Percentiles rank a stretch among this genome's conserved stretches.
Conservation (phyloP, 2,113 vertebrate genomes). For the Equus quagga region DNA sequence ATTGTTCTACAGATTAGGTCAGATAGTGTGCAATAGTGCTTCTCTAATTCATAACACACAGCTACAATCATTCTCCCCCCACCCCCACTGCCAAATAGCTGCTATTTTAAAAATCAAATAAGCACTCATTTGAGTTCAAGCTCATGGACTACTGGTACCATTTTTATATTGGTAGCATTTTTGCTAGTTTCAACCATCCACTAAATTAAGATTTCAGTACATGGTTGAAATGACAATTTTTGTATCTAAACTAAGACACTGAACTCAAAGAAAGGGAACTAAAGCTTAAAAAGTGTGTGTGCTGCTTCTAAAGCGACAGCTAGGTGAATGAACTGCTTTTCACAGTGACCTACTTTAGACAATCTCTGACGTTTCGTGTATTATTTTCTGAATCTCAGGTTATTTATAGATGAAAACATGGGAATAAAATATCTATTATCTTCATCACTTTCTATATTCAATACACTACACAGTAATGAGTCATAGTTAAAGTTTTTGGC, state of each 20-base stretch:
- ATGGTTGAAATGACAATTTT: constrained; percentile 45
- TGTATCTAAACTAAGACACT: neutral
- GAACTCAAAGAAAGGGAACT: constrained; percentile 44
- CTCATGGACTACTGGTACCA: neutral
- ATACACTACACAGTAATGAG: constrained; percentile 46
- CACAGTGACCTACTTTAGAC: constrained; percentile 38
- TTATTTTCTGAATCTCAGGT: neutral
- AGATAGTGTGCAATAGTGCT: neutral
- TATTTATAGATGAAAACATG: neutral
- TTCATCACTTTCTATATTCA: constrained; percentile 32
- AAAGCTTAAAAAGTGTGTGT: neutral
- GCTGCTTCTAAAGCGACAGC: constrained; percentile 16
- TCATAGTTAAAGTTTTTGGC: constrained; percentile 50
- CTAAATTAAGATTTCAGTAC: neutral
- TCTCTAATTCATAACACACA: constrained; percentile 8
- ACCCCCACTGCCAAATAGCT: neutral
- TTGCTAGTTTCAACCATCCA: constrained; percentile 45
- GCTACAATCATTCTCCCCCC: neutral
- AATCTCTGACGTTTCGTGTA: constrained; percentile 39
- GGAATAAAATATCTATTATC: constrained; percentile 54
- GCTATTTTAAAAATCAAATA: constrained; percentile 37
- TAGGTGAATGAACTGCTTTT: neutral
- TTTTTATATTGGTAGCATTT: neutral
- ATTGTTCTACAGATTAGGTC: neutral
- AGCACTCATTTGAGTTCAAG: neutral